A percentile compares a stretch with the other conserved stretches of the same genome.
Conservation (phyloP, 2,888 invertebrate genomes). For the Macropis europaea region DNA sequence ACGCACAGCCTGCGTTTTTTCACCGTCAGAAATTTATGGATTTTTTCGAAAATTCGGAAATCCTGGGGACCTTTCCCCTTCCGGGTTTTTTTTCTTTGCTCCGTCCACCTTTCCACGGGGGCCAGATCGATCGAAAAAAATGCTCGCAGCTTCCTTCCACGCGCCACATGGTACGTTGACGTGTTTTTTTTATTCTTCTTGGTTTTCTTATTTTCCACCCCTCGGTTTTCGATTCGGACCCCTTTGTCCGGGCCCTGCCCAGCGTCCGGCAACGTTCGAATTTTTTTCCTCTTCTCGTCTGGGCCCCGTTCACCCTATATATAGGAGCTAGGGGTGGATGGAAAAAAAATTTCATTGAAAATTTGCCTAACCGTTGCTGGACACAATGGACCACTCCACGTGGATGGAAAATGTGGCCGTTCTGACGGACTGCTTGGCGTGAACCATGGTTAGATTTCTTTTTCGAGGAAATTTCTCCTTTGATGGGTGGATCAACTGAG, state of each 20-base stretch:
- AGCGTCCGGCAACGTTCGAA: constrained; percentile 70
- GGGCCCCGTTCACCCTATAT: constrained; percentile 39
- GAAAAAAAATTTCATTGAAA: constrained; percentile 73
- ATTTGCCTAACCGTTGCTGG: constrained; percentile 75
- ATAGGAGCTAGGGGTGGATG: constrained; percentile 31
- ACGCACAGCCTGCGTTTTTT: constrained; percentile 24
- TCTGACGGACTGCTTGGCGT: constrained; percentile 1
- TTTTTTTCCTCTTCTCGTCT: constrained; percentile 7
- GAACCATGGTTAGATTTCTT: constrained; percentile 11
- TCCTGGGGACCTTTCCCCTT: constrained; percentile 46
- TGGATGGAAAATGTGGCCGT: constrained; percentile 35
- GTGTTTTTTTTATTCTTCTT: constrained; percentile 59
- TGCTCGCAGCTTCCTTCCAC: constrained; percentile 66
- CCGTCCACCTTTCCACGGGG: constrained; percentile 25
- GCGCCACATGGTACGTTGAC: constrained; percentile 75
- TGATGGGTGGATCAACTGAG: not conserved
- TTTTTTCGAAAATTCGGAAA: constrained; percentile 51
- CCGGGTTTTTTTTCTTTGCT: constrained; percentile 26
- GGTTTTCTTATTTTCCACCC: constrained; percentile 45
- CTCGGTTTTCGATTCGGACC: constrained; percentile 61
- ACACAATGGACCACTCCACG: constrained; percentile 47
- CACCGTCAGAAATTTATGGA: constrained; percentile 45
- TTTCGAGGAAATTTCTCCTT: not conserved
- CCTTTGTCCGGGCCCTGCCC: constrained; percentile 68
- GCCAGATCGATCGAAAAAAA: constrained; percentile 36